phyloP scores from a whole-genome alignment of 92 coral and sea anemone genomes.

The Pocillopora meandrina region DNA sequence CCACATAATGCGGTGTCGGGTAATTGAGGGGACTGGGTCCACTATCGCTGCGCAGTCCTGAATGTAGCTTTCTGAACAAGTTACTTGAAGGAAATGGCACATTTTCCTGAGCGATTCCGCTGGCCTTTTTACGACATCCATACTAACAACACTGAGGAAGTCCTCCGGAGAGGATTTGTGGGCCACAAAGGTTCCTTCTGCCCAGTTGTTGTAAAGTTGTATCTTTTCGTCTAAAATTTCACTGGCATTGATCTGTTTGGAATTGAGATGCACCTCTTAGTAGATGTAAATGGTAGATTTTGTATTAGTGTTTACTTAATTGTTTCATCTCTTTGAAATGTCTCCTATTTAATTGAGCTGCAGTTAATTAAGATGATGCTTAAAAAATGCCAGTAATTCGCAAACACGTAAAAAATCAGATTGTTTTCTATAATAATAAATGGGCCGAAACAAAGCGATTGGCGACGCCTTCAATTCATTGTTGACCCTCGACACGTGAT shows the following conservation, averaged over 20 bases:
- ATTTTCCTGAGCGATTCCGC: constrained; percentile 4
- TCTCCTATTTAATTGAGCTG: too few relatives aligned
- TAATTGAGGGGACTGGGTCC: constrained; percentile 19
- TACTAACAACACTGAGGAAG: neutral
- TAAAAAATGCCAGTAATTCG: too few relatives aligned
- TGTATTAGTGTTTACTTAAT: neutral
- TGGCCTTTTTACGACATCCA: constrained; percentile 19
- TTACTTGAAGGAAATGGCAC: neutral
- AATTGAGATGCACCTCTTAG: neutral
- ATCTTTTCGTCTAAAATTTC: constrained; percentile 9
- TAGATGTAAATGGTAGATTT: neutral
- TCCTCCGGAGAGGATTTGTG: constrained; percentile 5
- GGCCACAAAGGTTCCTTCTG: constrained; percentile 1
- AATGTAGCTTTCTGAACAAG: constrained; percentile 2
- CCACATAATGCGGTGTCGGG: constrained; percentile 18
- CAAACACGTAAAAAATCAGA: too few relatives aligned
- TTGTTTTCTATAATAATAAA: too few relatives aligned
- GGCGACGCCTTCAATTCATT: too few relatives aligned
- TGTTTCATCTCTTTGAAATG: too few relatives aligned
- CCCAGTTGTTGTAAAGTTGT: constrained; percentile 16
- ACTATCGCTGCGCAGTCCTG: constrained; percentile 23
- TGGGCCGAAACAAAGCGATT: too few relatives aligned
- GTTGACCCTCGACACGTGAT: neutral
- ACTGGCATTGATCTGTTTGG: constrained; percentile 14
- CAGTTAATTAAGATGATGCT: too few relatives aligned